A percentile compares a stretch with the other conserved stretches of the same genome.
phyloP scores from a whole-genome alignment of 2,797 vertebrate genomes.

The Parauchenoglanis punctatus region DNA sequence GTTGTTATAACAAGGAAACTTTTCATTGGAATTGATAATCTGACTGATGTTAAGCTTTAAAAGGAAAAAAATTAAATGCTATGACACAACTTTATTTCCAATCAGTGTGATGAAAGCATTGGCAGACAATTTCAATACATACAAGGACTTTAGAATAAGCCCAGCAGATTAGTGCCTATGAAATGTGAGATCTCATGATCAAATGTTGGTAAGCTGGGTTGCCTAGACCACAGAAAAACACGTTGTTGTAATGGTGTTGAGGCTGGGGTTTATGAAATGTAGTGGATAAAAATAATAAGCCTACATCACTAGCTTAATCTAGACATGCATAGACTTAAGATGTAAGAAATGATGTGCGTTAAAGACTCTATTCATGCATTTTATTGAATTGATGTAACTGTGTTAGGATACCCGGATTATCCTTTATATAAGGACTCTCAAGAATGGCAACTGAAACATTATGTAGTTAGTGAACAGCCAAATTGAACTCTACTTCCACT shows the following conservation, averaged over 20 bases:
- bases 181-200: constrained; percentile 34
- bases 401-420: neutral
- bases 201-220: constrained; percentile 41
- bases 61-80: neutral
- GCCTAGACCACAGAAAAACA: constrained; percentile 37
- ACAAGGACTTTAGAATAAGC: constrained; percentile 31
- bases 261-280: constrained; percentile 6
- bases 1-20: constrained; percentile 12
- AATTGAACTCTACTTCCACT: neutral
- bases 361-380: neutral
- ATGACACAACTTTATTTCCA: constrained; percentile 23
- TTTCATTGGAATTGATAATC: constrained; percentile 28
- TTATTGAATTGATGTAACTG: neutral
- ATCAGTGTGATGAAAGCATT: neutral
- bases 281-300: constrained; percentile 41
- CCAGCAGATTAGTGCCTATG: constrained; percentile 38
- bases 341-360: neutral
- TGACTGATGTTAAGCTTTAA: neutral
- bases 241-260: constrained; percentile 42
- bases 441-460: neutral
- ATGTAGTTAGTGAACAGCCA: constrained; percentile 9
- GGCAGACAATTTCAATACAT: constrained; percentile 22
- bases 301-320: neutral
- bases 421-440: neutral
- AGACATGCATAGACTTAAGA: neutral